phyloP scores from a whole-genome alignment of 1,140 invertebrate genomes.

The Melanaphis sacchari region DNA sequence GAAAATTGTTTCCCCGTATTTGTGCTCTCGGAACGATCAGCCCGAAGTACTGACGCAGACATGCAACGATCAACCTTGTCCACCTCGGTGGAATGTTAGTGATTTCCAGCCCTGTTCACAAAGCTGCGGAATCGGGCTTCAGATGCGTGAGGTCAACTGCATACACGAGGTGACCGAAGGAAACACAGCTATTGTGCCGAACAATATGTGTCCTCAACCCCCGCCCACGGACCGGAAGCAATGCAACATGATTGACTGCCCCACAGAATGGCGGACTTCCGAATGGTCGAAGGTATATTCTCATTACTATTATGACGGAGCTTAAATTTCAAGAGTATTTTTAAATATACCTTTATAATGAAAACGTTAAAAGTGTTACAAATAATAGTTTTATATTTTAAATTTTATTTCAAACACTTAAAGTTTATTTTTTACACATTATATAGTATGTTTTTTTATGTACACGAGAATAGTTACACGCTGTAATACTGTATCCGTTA shows the following conservation, averaged over 20 bases:
- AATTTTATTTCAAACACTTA: not conserved
- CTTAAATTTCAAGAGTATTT: not conserved
- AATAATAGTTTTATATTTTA: not conserved
- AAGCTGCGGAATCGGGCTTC: slow-evolving; percentile 79
- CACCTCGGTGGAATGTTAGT: slow-evolving; percentile 86
- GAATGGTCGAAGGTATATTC: slow-evolving; percentile 81
- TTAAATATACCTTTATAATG: not conserved
- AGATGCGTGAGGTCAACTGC: slow-evolving; percentile 86
- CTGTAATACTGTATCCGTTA: not conserved
- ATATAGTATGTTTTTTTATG: not conserved
- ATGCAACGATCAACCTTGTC: slow-evolving; percentile 93
- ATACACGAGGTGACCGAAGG: slow-evolving; percentile 90
- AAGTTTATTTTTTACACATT: not conserved
- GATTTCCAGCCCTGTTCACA: slow-evolving; percentile 75
- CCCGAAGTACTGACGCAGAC: slow-evolving; percentile 88
- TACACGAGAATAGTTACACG: too few relatives aligned
- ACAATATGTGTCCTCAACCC: slow-evolving; percentile 88
- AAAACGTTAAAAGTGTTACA: not conserved
- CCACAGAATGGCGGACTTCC: slow-evolving; percentile 81
- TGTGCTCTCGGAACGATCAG: slow-evolving; percentile 79
- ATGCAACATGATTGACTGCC: slow-evolving; percentile 92
- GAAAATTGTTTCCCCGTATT: slow-evolving; percentile 81
- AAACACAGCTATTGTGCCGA: slow-evolving; percentile 86
- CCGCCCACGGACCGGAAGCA: slow-evolving; percentile 84
- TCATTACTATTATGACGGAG: not conserved